Base-by-base conservation (phyloP, 2,797 vertebrate species). In the Myripristis murdjan region DNA sequence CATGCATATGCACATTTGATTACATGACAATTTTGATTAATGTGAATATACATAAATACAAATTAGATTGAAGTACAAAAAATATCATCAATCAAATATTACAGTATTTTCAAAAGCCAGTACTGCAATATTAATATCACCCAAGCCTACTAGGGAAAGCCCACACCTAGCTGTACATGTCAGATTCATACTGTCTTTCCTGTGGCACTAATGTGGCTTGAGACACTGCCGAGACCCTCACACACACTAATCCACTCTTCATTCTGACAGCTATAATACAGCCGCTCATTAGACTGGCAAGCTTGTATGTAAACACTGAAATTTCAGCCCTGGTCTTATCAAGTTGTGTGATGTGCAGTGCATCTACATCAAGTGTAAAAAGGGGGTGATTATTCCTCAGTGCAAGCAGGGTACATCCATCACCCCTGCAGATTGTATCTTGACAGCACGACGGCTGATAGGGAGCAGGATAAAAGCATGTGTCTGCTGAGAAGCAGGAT, bases 391-490 rank as follows among this genome's bases (percentile, higher is more conserved):
- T 60, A 66, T 59, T 63, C 62, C 46, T 16, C 63, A 35, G 6
- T 23, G 31, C 54, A 55, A 75, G 51, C 60, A 4, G 5, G 39
- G 69, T 56, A 55, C 64, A 74, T 68, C 74, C 58, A 65, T 82
- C 82, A 64, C 48, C 56, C 23, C 57, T 12, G 61, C 85, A 78
- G 77, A 87, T 23, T 59, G 64, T 51, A 37, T 51, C 31, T 70
- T 70, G 48, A 53, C 72, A 75, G 79, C 12, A 57, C 46, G 18
- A 35, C 22, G 64, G 35, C 68, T 79, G 77, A 81, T 26, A 63
- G 54, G 66, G 80, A 78, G 52, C 72, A 70, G 64, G 72, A 80
- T 82, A 85, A 86, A 87, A 73, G 80, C 71, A 54, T 60, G 68
- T 22, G 81, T 58, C 70, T 76, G 75, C 70, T 72, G 80, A 84